phyloP scores from a whole-genome alignment of 2,113 vertebrate species.

The Pterocles orientalis region DNA sequence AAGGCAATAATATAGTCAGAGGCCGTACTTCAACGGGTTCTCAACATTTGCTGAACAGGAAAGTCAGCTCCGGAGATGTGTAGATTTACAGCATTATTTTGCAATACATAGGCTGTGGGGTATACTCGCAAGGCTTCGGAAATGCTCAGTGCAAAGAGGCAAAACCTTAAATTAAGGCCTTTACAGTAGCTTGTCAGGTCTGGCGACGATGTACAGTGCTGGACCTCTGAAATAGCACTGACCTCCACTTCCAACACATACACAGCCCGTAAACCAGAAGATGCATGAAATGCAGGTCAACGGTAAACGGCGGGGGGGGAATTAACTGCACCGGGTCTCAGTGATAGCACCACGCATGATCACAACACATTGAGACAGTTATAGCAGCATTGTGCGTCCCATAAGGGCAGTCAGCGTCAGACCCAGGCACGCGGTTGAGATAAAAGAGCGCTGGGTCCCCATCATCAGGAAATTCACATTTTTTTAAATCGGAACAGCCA shows the following conservation, averaged over 20 bases:
- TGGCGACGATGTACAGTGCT: not conserved
- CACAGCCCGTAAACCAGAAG: not conserved
- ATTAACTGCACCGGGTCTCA: not conserved
- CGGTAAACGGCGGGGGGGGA: not conserved
- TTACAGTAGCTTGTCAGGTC: not conserved
- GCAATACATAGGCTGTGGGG: not conserved
- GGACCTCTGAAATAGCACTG: not conserved
- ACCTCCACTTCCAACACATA: not conserved
- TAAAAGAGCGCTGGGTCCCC: too few species aligned
- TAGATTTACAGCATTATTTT: not conserved
- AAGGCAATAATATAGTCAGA: not conserved
- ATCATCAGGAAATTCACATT: not conserved
- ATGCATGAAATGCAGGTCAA: not conserved
- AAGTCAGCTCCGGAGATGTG: not conserved
- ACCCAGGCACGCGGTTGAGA: accelerated
- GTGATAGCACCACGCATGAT: not conserved
- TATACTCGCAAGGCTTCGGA: not conserved
- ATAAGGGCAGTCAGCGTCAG: accelerated
- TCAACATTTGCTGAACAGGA: not conserved
- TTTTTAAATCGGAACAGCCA: not conserved
- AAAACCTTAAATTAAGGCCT: constrained; percentile 24
- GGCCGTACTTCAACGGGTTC: not conserved
- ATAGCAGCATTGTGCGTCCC: accelerated
- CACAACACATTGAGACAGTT: not conserved
- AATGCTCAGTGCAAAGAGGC: not conserved